phyloP scores from a whole-genome alignment of 1,140 invertebrate genomes.

The Diorhabda elongata region DNA sequence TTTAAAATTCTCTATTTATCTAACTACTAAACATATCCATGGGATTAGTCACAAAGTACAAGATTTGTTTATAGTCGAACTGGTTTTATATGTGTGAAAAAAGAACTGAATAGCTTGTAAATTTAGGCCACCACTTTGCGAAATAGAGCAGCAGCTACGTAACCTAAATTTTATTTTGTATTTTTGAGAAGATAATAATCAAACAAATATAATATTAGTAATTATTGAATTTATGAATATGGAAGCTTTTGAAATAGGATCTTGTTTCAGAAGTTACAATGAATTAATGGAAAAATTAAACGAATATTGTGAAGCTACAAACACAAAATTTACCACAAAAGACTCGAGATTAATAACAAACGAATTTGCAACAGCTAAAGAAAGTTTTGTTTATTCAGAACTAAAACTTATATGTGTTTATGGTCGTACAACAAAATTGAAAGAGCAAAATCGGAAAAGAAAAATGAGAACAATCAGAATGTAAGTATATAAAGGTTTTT shows the following conservation, averaged over 20 bases:
- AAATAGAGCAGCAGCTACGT: too few relatives aligned
- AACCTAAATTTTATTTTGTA: neutral
- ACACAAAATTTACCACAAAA: slow-evolving; percentile 17
- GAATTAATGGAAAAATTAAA: slow-evolving; percentile 15
- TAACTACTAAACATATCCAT: too few relatives aligned
- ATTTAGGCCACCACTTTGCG: too few relatives aligned
- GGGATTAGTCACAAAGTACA: too few relatives aligned
- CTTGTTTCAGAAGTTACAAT: slow-evolving; percentile 19
- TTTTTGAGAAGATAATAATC: neutral
- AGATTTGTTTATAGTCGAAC: too few relatives aligned
- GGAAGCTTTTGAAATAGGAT: slow-evolving; percentile 19
- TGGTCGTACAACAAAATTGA: slow-evolving; percentile 7
- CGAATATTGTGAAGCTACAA: slow-evolving; percentile 8
- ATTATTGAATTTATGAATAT: neutral
- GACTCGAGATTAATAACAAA: slow-evolving; percentile 17
- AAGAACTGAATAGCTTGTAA: too few relatives aligned
- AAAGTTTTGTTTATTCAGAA: slow-evolving; percentile 22
- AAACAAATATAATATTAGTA: too few relatives aligned
- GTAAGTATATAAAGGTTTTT: neutral
- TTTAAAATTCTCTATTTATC: too few relatives aligned
- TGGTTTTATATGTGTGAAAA: too few relatives aligned
- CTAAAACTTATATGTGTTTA: slow-evolving; percentile 13
- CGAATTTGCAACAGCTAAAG: slow-evolving; percentile 15
- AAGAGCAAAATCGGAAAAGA: slow-evolving; percentile 3
- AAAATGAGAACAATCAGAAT: slow-evolving; percentile 19